Evolutionary conservation across 2,888 invertebrate genomes (phyloP).

Genomic region (Dicycla oo): DNA sequence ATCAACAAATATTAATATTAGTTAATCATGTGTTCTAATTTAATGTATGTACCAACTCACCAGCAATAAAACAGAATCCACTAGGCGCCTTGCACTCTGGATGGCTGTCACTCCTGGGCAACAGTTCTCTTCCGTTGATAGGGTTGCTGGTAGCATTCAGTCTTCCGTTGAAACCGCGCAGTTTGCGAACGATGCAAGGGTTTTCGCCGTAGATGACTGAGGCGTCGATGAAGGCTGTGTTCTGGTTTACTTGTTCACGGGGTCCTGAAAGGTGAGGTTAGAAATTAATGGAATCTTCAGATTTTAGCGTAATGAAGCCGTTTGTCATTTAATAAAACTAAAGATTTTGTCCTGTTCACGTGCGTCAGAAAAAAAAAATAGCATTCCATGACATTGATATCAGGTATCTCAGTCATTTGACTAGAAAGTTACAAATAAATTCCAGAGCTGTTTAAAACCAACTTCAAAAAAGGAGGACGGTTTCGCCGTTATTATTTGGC

Average conservation of each 20-base stretch:
- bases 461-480: background rate
- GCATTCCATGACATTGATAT: background rate
- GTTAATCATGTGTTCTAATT: background rate
- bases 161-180: slow-evolving; percentile 95
- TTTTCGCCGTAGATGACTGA: slow-evolving; percentile 98
- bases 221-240: slow-evolving; percentile 96
- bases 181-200: slow-evolving; percentile 93
- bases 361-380: background rate
- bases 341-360: background rate
- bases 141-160: slow-evolving; percentile 95
- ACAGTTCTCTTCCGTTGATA: slow-evolving; percentile 93
- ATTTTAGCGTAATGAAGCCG: background rate
- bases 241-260: slow-evolving; percentile 98
- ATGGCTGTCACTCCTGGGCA: slow-evolving; percentile 94
- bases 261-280: slow-evolving; percentile 90
- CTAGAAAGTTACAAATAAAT: background rate
- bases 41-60: slow-evolving; percentile 83
- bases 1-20: background rate
- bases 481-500: background rate
- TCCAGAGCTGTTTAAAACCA: background rate
- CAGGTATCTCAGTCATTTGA: background rate
- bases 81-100: slow-evolving; percentile 97
- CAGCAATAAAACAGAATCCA: slow-evolving; percentile 96
- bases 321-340: background rate
- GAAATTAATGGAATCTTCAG: background rate